Evolutionary conservation across 2,888 invertebrate species (phyloP).

Genomic region (Conchocele bisecta): DNA sequence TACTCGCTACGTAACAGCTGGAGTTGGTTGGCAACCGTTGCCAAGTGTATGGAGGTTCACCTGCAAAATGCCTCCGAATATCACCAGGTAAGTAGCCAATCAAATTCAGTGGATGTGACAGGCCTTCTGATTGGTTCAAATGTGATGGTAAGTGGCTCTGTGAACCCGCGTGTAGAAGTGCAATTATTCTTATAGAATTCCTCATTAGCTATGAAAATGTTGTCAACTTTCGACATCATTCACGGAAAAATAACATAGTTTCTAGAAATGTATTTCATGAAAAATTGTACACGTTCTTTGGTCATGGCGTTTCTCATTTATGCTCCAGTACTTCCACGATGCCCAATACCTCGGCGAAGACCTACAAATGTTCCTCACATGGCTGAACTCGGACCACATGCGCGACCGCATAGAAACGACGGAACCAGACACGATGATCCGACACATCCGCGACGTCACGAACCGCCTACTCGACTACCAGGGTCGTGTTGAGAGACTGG

Average conservation of each 20-base stretch:
- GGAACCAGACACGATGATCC: conserved; percentile 68
- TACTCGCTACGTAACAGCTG: conserved; percentile 76
- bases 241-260: too few relatives aligned
- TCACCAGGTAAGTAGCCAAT: conserved; percentile 79
- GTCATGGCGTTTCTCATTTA: conserved; percentile 4
- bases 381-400: conserved; percentile 71
- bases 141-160: not conserved
- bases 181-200: too few relatives aligned
- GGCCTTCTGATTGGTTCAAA: too few relatives aligned
- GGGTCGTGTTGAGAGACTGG: conserved; percentile 67
- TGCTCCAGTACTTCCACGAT: conserved; percentile 74
- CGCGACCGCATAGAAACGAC: conserved; percentile 65
- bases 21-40: conserved; percentile 74
- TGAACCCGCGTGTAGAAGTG: too few relatives aligned
- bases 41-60: conserved; percentile 75
- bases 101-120: too few relatives aligned
- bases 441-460: conserved; percentile 71
- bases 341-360: conserved; percentile 72
- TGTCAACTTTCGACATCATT: too few relatives aligned
- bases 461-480: conserved; percentile 73
- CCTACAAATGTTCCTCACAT: conserved; percentile 69
- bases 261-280: too few relatives aligned
- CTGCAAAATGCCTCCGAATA: conserved; percentile 76
- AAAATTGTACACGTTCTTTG: too few relatives aligned
- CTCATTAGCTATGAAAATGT: too few relatives aligned